A percentile compares a stretch with the other conserved stretches of the same genome.
phyloP scores from a whole-genome alignment of 2,888 invertebrate genomes.

The Anoplius nigerrimus region DNA sequence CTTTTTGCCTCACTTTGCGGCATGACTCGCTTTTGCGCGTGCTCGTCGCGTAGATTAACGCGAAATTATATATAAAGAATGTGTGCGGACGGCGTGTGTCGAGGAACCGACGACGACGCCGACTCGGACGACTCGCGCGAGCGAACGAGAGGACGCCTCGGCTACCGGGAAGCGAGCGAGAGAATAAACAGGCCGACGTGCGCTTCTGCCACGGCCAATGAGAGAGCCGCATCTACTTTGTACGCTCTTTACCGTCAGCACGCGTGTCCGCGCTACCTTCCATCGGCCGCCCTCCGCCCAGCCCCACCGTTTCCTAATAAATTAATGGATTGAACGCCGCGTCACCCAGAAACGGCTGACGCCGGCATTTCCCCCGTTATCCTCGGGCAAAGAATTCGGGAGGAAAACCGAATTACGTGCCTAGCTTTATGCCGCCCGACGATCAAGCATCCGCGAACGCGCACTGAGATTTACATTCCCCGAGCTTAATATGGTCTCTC shows the following conservation, averaged over 20 bases:
- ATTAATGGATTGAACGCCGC: too few species aligned
- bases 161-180: slow-evolving; percentile 9
- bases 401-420: too few species aligned
- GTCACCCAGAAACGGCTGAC: too few species aligned
- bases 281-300: too few species aligned
- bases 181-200: neutral
- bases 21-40: slow-evolving; percentile 72
- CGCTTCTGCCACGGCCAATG: neutral
- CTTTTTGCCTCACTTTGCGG: slow-evolving; percentile 76
- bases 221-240: neutral
- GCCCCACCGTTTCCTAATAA: too few species aligned
- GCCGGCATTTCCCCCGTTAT: too few species aligned
- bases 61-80: slow-evolving; percentile 65
- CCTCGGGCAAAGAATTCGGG: too few species aligned
- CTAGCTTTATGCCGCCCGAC: too few species aligned
- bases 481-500: too few species aligned
- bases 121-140: neutral
- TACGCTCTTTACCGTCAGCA: neutral
- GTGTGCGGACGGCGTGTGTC: slow-evolving; percentile 25
- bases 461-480: too few species aligned
- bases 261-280: too few species aligned
- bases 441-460: too few species aligned
- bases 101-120: neutral
- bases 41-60: slow-evolving; percentile 76
- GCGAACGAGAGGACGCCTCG: neutral